Base-by-base conservation (phyloP, 1,140 invertebrate genomes). In the Holcopasites calliopsidis region DNA sequence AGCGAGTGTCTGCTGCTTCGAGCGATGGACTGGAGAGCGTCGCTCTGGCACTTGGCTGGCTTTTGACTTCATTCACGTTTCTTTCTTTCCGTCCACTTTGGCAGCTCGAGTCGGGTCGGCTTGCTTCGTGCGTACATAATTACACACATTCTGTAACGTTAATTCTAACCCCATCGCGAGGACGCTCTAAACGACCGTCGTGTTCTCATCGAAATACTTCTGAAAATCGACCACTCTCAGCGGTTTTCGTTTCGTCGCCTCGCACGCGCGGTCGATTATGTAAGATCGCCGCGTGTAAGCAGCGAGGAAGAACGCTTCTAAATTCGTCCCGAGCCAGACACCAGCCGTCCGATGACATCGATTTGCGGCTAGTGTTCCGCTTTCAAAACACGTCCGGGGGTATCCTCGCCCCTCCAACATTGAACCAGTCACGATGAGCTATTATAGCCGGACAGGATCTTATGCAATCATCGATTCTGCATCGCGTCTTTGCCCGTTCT, bases 241-340 rank as follows among this genome's bases (percentile, higher is more conserved):
- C 42, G 42, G 18, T 44, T 13, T 44, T n/a, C 11, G 44, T 6
- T 5, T 47, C 44, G 5, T 47, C 55, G 35, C 11, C 57, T 60
- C 13, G 54, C 23, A 58, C 21, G 31, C 23, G 33, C 13, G 5
- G 28, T 49, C 35, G 33, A 61, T 82, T 82, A 76, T 47, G 26
- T 69, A 77, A 71, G 69, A 28, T 57, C 58, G 70, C 54, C 64
- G 38, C 75, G 50, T 42, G 44, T 28, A n/a, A n/a, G n/a, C 50
- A 35, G 26, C 74, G 62, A 33, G 40, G 66, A 80, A 82, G 78
- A 81, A 81, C 49, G 74, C 76, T 82, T 81, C 80, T 81, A 82
- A 81, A 82, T 82, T 47, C 49, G 64, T 83, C 76, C 66, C 76
- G 52, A 78, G 79, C 60, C 70, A 83, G 78, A 69, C 55, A 76